Percentiles rank a stretch among this genome's conserved stretches.
Conservation (phyloP, 1,140 invertebrate species). For the Drosophila persimilis region DNA sequence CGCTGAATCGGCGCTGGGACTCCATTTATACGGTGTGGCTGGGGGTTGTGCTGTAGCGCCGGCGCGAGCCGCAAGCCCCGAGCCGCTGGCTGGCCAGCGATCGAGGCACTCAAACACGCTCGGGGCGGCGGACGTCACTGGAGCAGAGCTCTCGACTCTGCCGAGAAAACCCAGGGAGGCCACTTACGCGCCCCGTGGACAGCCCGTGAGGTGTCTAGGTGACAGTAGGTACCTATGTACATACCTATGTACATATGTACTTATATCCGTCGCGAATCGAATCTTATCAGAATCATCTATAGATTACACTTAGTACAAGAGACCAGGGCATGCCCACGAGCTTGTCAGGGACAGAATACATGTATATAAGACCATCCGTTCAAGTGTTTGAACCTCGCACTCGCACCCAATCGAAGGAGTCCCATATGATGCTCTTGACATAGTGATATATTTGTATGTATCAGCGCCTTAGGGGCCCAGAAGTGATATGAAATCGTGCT, state of each 20-base stretch:
- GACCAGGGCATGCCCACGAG: constrained; percentile 6
- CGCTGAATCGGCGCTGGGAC: constrained; percentile 59
- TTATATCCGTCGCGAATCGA: constrained; percentile 39
- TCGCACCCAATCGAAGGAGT: constrained; percentile 37
- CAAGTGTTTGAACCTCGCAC: constrained; percentile 29
- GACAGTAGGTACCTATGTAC: background rate
- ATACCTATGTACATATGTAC: no score
- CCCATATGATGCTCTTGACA: constrained; percentile 44
- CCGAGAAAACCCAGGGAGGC: constrained; percentile 37
- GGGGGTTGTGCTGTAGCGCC: no score
- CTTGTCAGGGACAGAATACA: constrained; percentile 47
- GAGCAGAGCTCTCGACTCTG: constrained; percentile 24
- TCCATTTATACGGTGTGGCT: constrained; percentile 61
- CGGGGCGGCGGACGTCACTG: constrained; percentile 18
- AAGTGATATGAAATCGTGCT: constrained; percentile 10
- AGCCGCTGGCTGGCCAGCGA: background rate
- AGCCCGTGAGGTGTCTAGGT: constrained; percentile 30
- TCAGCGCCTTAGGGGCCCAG: constrained; percentile 2
- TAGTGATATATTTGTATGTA: constrained; percentile 36
- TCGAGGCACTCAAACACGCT: constrained; percentile 61
- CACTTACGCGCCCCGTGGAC: constrained; percentile 57
- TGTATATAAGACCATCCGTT: constrained; percentile 9
- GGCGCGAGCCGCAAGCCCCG: constrained; percentile 38
- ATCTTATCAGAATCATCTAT: constrained; percentile 67
- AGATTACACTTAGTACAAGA: constrained; percentile 41